A percentile compares a stretch with the other conserved stretches of the same genome.
Conservation (phyloP, 2,888 invertebrate genomes). For the Anticlea derivata region DNA sequence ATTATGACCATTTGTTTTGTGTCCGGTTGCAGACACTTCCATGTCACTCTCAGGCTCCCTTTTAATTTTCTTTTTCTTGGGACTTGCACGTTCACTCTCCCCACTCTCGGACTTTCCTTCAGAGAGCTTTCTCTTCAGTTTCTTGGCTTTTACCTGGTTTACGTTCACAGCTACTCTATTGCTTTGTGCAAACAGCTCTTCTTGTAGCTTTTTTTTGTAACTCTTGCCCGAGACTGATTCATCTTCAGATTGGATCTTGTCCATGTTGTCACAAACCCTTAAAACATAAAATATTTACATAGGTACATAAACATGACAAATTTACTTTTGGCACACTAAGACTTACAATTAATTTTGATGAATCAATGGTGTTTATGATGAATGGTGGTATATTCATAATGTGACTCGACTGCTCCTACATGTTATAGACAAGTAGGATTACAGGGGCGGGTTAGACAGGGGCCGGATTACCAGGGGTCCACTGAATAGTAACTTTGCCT, state of each 20-base stretch:
- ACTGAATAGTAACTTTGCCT: too few relatives aligned
- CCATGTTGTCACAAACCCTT: conserved; percentile 22
- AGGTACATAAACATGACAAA: neutral
- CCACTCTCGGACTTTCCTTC: conserved; percentile 27
- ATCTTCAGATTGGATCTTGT: conserved; percentile 18
- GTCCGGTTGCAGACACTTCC: conserved; percentile 32
- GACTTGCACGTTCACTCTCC: conserved; percentile 23
- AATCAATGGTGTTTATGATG: too few relatives aligned
- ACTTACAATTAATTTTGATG: too few relatives aligned
- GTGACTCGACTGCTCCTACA: too few relatives aligned
- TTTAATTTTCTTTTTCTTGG: conserved; percentile 45
- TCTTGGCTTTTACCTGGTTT: neutral
- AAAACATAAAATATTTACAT: conserved; percentile 6
- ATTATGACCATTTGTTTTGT: conserved; percentile 40
- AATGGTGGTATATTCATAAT: too few relatives aligned
- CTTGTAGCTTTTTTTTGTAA: conserved; percentile 30
- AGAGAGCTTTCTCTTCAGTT: conserved; percentile 31
- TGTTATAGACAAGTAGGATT: too few relatives aligned
- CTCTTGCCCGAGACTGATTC: conserved; percentile 30
- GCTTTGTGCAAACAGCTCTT: conserved; percentile 18
- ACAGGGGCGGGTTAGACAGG: too few relatives aligned
- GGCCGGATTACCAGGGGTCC: too few relatives aligned
- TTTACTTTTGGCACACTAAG: too few relatives aligned
- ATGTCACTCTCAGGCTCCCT: conserved; percentile 54
- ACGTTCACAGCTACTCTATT: neutral